Conservation (phyloP, 2,888 invertebrate species). For the Lycocerus yunnanus region DNA sequence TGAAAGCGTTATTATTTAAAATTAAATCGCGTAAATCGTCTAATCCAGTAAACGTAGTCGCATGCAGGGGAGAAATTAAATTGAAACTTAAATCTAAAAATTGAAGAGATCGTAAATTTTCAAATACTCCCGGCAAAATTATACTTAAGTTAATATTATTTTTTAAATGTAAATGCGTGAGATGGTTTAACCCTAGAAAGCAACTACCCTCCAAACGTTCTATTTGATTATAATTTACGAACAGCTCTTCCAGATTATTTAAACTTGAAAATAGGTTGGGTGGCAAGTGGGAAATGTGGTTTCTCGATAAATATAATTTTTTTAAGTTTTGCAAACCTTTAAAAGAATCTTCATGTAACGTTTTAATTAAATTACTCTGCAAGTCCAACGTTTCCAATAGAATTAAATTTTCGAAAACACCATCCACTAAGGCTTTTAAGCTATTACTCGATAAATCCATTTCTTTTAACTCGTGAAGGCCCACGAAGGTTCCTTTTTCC, state of each 20-base stretch:
- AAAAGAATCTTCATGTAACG: constrained; percentile 7
- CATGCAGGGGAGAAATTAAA: constrained; percentile 7
- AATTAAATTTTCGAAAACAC: constrained; percentile 21
- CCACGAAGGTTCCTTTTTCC: constrained; percentile 23
- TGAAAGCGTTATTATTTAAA: constrained; percentile 19
- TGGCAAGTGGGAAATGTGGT: constrained; percentile 5
- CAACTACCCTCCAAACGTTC: background rate
- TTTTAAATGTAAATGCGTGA: constrained; percentile 11
- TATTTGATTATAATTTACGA: constrained; percentile 19
- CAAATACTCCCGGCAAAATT: constrained; percentile 7
- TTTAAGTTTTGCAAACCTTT: constrained; percentile 10
- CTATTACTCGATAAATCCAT: constrained; percentile 16
- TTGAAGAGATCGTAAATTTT: constrained; percentile 7
- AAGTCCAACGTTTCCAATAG: constrained; percentile 12
- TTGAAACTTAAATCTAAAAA: constrained; percentile 20
- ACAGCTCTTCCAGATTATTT: constrained; percentile 3
- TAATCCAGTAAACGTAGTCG: constrained; percentile 10
- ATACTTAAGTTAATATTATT: constrained; percentile 9
- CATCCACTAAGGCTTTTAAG: constrained; percentile 9
- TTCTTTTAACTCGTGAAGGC: constrained; percentile 12
- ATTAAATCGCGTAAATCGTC: constrained; percentile 2
- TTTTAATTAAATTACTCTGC: constrained; percentile 8
- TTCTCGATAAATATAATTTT: constrained; percentile 15
- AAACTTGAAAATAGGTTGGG: background rate
- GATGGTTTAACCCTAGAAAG: constrained; percentile 9